These are phyloP conservation scores for Labrus mixtus DNA, from an alignment of 2,113 vertebrate species.

Conservation along the genomic window DNA sequence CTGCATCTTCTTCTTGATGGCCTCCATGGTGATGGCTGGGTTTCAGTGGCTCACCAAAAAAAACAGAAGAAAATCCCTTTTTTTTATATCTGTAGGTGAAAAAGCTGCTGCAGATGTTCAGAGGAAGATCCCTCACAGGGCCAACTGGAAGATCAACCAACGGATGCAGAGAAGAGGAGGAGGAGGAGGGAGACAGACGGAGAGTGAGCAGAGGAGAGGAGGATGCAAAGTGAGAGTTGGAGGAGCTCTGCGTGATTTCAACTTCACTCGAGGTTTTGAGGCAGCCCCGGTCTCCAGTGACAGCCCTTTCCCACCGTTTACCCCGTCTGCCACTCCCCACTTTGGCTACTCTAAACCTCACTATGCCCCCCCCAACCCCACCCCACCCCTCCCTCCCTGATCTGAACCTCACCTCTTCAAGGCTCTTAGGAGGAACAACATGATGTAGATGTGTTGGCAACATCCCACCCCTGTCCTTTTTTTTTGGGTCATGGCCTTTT, in stretches of 20 bases:
- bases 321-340: conserved; percentile 69
- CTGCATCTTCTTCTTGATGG: conserved; percentile 99
- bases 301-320: conserved; percentile 72
- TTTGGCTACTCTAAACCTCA: conserved; percentile 47
- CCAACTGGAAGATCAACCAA: conserved; percentile 12
- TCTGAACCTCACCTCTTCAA: conserved; percentile 74
- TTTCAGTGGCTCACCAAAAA: conserved; percentile 18
- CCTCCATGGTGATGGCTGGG: conserved; percentile 88
- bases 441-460: conserved; percentile 70
- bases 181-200: conserved; percentile 16
- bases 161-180: conserved; percentile 54
- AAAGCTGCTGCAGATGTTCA: conserved; percentile 23
- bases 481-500: conserved; percentile 86
- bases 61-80: neutral
- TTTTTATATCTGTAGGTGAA: conserved; percentile 1
- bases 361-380: conserved; percentile 19
- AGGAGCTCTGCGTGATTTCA: conserved; percentile 80
- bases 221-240: conserved; percentile 71
- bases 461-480: conserved; percentile 84
- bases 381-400: conserved; percentile 28
- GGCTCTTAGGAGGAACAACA: conserved; percentile 78
- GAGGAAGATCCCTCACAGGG: conserved; percentile 13
- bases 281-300: conserved; percentile 81
- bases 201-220: conserved; percentile 47
- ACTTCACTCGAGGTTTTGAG: conserved; percentile 80